These are phyloP conservation scores for Agrypnus murinus DNA, from an alignment of 2,888 invertebrate species.

Conservation along the genomic window DNA sequence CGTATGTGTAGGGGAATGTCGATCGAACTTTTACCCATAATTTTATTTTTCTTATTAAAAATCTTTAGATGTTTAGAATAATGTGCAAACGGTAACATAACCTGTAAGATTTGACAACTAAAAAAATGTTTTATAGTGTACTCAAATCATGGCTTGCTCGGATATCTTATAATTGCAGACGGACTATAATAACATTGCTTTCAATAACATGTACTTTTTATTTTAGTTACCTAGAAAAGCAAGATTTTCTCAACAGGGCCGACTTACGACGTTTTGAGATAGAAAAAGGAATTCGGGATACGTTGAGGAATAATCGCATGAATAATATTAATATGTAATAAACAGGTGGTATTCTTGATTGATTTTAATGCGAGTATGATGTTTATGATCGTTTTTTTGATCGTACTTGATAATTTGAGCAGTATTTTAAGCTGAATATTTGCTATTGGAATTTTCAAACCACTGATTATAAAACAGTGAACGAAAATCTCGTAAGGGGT, in stretches of 20 bases:
- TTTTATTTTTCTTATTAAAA: too few relatives aligned
- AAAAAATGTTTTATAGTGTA: too few relatives aligned
- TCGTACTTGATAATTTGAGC: not conserved
- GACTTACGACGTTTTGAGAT: constrained; percentile 95
- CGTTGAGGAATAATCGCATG: constrained; percentile 77
- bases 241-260: constrained; percentile 92
- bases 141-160: too few relatives aligned
- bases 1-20: too few relatives aligned
- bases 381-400: not conserved
- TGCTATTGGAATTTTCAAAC: not conserved
- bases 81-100: too few relatives aligned
- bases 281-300: constrained; percentile 85
- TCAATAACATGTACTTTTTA: too few relatives aligned
- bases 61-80: too few relatives aligned
- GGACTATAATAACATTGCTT: too few relatives aligned
- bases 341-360: not conserved
- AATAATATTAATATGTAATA: constrained; percentile 59
- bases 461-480: not conserved
- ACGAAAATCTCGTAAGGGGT: not conserved
- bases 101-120: too few relatives aligned
- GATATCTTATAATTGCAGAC: too few relatives aligned
- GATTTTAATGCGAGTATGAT: not conserved
- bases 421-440: constrained; percentile 9
- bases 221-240: constrained; percentile 88
- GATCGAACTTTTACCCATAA: too few relatives aligned